Percentiles rank a stretch among this genome's conserved stretches.
phyloP scores from a whole-genome alignment of 2,113 vertebrate genomes.

The Glaucidium brasilianum region DNA sequence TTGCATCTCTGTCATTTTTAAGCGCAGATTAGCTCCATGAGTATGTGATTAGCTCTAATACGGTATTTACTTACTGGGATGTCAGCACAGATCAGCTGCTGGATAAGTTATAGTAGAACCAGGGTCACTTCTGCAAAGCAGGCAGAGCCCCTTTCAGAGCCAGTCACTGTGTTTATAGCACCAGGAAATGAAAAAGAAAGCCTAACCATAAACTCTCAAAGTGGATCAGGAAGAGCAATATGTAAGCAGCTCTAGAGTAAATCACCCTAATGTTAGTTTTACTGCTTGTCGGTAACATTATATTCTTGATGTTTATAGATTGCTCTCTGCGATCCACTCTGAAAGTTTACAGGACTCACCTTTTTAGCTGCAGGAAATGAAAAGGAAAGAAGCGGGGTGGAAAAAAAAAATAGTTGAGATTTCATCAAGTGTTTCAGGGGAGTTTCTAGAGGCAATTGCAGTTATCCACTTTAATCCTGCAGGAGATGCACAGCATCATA shows the following conservation, averaged over 20 bases:
- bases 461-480: conserved; percentile 12
- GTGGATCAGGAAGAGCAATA: conserved; percentile 54
- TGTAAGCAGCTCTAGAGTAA: conserved; percentile 57
- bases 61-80: not conserved
- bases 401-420: not conserved
- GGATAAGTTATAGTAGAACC: not conserved
- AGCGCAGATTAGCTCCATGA: not conserved
- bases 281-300: conserved; percentile 43
- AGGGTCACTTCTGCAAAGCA: not conserved
- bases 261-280: conserved; percentile 48
- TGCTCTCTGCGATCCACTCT: conserved; percentile 15
- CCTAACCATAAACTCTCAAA: conserved; percentile 22
- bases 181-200: conserved; percentile 60
- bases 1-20: not conserved
- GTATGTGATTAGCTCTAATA: not conserved
- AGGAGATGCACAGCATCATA: not conserved
- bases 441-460: not conserved
- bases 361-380: too few relatives aligned
- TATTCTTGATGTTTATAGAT: conserved; percentile 44
- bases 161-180: conserved; percentile 25
- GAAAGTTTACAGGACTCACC: conserved; percentile 7
- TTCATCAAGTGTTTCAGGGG: conserved; percentile 25
- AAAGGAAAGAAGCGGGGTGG: not conserved
- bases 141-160: conserved; percentile 4
- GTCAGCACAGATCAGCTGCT: conserved; percentile 6